Evolutionary conservation across 2,888 invertebrate species (phyloP).

Genomic region (Tromatobia lineatoria): DNA sequence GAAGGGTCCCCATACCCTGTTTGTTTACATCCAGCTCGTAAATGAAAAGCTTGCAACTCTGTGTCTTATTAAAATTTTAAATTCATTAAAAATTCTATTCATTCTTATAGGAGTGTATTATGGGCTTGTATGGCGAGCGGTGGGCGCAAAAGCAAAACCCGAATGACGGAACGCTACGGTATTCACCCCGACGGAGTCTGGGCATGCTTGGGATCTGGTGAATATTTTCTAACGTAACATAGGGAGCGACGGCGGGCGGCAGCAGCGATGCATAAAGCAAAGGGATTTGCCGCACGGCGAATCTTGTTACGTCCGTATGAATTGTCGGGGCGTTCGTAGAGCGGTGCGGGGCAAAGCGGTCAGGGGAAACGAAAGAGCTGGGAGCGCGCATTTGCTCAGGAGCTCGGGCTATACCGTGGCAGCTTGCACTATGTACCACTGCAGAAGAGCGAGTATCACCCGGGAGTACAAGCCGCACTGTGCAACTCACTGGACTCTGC

Average conservation of each 20-base stretch:
- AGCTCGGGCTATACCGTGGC: conserved; percentile 22
- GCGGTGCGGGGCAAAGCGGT: conserved; percentile 17
- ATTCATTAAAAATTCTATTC: conserved; percentile 68
- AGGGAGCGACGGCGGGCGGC: conserved; percentile 26
- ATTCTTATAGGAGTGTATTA: conserved; percentile 37
- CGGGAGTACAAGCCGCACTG: conserved; percentile 24
- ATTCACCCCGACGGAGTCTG: conserved; percentile 40
- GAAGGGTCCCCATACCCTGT: conserved; percentile 5
- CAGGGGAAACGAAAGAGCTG: conserved; percentile 53
- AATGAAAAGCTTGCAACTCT: conserved; percentile 16
- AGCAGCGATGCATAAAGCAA: conserved; percentile 65
- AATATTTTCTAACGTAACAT: conserved; percentile 65
- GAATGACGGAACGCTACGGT: conserved; percentile 20
- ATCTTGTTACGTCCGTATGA: conserved; percentile 68
- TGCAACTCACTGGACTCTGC: conserved; percentile 41
- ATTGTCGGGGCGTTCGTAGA: conserved; percentile 57
- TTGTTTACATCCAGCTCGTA: neutral
- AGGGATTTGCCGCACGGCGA: conserved; percentile 67
- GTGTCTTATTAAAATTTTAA: conserved; percentile 67
- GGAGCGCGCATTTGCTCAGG: conserved; percentile 41
- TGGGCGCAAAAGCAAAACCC: conserved; percentile 1
- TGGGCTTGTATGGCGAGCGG: neutral
- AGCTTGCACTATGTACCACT: conserved; percentile 22
- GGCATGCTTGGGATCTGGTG: conserved; percentile 33
- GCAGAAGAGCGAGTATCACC: conserved; percentile 53